Evolutionary conservation across 2,113 vertebrate species (phyloP), one percentile per base, ranked within the genome.

Genomic region (Cardinalis cardinalis): DNA sequence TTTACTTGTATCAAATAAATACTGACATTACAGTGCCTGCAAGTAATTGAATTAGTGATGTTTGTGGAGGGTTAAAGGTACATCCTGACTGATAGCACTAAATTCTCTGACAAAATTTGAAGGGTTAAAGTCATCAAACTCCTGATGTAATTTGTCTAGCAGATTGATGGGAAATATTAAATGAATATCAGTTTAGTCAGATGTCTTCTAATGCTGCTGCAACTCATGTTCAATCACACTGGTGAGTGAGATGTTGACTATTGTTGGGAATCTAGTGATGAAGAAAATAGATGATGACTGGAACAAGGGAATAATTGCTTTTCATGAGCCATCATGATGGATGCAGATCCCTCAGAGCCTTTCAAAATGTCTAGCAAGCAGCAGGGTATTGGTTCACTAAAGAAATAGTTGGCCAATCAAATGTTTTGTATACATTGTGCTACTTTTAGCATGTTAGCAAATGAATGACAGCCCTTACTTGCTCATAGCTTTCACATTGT

Each of bases 401-500:
- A 72, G 20, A 41, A 84, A 79, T 69, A 19, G 5, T 44, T 82
- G 40, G 26, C 29, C 83, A 90, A 86, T 90, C 44, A 58, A 90
- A 63, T 38, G 23, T 41, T 56, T 87, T 51, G 12, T 31, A 9
- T 15, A 51, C 79, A 28, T 28, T 60, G 24, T 76, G 48, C 31
- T 84, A 51, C 60, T 92, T 93, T 51, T 82, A 72, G 26, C 46
- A 38, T 16, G 10, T 29, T 92, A 88, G 74, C 53, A 89, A 87
- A 21, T 90, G 85, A 97, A 53, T 96, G 90, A 76, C 78, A 95
- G 77, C 18, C 1, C 36, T 80, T 91, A 93, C 92, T 94, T 84
- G 25, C 58, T 89, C 55, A 29, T 52, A 66, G 46, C 65, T 74
- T 87, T 89, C 28, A 59, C 68, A 55, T 34, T 4, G 49, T 52